Conservation (phyloP, 2,888 invertebrate species). For the Penaeus monodon region DNA sequence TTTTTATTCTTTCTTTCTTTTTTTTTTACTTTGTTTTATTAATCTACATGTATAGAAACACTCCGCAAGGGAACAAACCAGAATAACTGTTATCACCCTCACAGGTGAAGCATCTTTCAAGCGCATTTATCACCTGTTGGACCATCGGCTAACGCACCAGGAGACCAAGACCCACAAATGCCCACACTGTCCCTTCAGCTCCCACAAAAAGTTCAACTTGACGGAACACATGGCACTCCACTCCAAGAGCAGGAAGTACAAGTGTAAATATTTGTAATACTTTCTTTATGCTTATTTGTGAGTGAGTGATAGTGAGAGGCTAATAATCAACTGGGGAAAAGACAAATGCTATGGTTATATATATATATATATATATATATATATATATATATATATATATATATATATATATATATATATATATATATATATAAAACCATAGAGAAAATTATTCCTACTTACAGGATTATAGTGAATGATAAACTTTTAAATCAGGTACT, state of each 20-base stretch:
- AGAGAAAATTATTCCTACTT: not conserved
- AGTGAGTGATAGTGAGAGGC: not conserved
- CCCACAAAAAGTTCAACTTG: conserved; percentile 77
- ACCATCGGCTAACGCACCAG: conserved; percentile 50
- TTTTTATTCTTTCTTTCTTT: too few relatives aligned
- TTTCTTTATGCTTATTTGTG: not conserved
- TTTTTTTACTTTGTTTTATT: too few relatives aligned
- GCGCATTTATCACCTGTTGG: conserved; percentile 57
- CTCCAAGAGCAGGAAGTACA: conserved; percentile 70
- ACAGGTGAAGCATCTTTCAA: conserved; percentile 55
- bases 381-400: conserved; percentile 9
- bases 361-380: not conserved
- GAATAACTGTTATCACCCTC: not conserved
- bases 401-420: conserved; percentile 11
- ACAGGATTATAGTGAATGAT: too few relatives aligned
- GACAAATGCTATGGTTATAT: not conserved
- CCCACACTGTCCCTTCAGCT: conserved; percentile 74
- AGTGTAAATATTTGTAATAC: conserved; percentile 47
- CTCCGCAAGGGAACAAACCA: not conserved
- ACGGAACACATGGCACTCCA: conserved; percentile 78
- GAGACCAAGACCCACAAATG: conserved; percentile 50
- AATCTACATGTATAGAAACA: too few relatives aligned
- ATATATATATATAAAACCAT: not conserved
- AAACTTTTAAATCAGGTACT: too few relatives aligned
- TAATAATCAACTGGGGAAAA: not conserved